Evolutionary conservation across 2,797 vertebrate genomes (phyloP).

Genomic region (Neostethus bicornis): DNA sequence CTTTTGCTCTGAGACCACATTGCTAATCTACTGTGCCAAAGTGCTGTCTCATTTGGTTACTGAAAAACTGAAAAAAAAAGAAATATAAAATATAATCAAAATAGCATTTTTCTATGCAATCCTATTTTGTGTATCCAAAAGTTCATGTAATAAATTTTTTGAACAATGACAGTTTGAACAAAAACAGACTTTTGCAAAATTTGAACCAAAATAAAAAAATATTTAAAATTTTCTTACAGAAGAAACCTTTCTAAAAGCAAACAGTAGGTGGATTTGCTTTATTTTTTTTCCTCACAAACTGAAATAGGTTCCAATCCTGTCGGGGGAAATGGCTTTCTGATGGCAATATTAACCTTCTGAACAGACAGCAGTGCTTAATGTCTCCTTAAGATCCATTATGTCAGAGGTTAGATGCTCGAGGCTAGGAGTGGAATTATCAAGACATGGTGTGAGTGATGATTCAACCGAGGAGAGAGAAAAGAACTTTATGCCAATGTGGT

Average conservation of each 20-base stretch:
- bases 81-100: too few species aligned
- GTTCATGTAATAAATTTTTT: too few species aligned
- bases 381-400: conserved; percentile 50
- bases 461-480: conserved; percentile 18
- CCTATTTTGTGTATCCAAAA: too few species aligned
- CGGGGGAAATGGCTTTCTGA: conserved; percentile 70
- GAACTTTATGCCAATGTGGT: conserved; percentile 1
- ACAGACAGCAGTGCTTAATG: conserved; percentile 62
- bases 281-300: conserved; percentile 40
- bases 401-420: conserved; percentile 56
- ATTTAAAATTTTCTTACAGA: too few species aligned
- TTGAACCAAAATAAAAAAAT: too few species aligned
- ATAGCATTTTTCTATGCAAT: too few species aligned
- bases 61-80: too few species aligned
- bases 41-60: too few species aligned
- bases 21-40: too few species aligned
- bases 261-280: conserved; percentile 38
- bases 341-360: conserved; percentile 71
- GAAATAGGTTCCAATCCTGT: conserved; percentile 42
- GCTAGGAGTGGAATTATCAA: conserved; percentile 53
- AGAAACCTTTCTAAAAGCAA: conserved; percentile 43
- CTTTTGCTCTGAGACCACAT: too few species aligned
- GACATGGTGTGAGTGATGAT: conserved; percentile 39
- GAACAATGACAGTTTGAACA: too few species aligned
- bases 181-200: too few species aligned